Percentiles rank a stretch among this genome's conserved stretches.
Conservation (phyloP, 2,113 vertebrate species). For the Syngnathus floridae region DNA sequence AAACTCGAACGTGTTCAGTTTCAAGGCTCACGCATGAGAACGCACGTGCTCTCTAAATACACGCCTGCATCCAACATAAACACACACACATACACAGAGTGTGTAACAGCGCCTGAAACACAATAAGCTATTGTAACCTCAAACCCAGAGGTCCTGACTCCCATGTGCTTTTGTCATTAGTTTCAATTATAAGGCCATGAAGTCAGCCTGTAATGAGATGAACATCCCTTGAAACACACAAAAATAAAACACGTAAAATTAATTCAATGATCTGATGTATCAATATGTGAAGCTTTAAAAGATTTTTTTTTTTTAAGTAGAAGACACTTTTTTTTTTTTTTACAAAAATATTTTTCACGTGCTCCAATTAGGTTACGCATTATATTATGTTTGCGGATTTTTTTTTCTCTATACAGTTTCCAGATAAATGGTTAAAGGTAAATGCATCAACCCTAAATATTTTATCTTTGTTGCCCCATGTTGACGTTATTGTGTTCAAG, state of each 20-base stretch:
- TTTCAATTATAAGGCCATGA: constrained; percentile 54
- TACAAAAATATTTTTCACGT: no score
- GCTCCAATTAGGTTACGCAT: no score
- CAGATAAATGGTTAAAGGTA: background rate
- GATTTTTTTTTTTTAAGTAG: no score
- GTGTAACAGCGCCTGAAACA: constrained; percentile 41
- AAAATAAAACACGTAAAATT: background rate
- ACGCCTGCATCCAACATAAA: constrained; percentile 15
- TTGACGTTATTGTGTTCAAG: constrained; percentile 20
- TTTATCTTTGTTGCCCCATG: background rate
- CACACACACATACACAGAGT: constrained; percentile 13
- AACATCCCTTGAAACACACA: constrained; percentile 15
- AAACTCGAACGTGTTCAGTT: constrained; percentile 41
- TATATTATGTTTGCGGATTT: no score
- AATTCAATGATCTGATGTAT: no score
- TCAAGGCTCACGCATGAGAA: constrained; percentile 28
- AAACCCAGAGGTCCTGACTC: constrained; percentile 48
- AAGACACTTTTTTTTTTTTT: no score
- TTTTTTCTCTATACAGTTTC: no score
- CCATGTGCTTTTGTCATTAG: constrained; percentile 68
- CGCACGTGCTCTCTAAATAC: constrained; percentile 8
- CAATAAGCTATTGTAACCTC: constrained; percentile 68
- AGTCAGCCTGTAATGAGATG: constrained; percentile 35
- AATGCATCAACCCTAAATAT: background rate
- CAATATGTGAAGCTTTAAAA: no score